These are phyloP conservation scores for Clarias laeviceps DNA, from an alignment of 2,797 vertebrate genomes.

Conservation along the genomic window DNA sequence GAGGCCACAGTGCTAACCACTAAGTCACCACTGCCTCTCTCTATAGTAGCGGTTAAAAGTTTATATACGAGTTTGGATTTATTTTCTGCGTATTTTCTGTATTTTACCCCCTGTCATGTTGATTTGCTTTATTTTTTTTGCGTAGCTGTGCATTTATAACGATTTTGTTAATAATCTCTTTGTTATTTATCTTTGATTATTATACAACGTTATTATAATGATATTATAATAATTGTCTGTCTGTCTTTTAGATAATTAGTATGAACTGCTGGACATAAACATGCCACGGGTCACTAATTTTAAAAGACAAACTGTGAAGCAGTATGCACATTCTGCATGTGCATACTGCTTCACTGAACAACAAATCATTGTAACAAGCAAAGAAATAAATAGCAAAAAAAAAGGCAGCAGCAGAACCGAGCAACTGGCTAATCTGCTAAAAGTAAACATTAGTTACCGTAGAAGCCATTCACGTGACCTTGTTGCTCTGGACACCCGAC, in stretches of 20 bases:
- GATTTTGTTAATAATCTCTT: background rate
- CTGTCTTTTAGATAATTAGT: background rate
- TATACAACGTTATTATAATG: background rate
- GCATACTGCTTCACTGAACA: background rate
- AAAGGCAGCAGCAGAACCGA: too few species aligned
- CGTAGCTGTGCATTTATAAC: background rate
- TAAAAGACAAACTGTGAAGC: background rate
- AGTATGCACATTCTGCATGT: background rate
- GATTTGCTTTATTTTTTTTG: background rate
- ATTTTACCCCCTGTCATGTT: background rate
- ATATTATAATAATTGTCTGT: background rate
- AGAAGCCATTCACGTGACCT: conserved; percentile 52
- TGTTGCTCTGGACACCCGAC: conserved; percentile 11
- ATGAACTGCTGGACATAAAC: background rate
- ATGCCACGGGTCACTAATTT: background rate
- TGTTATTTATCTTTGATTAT: background rate
- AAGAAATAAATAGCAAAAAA: background rate
- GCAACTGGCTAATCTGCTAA: background rate
- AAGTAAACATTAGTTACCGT: conserved; percentile 66
- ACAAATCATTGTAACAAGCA: background rate
- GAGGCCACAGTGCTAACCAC: too few species aligned
- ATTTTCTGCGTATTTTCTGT: background rate
- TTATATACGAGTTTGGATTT: too few species aligned
- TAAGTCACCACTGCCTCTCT: too few species aligned
- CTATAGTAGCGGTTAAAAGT: too few species aligned